phyloP scores from a whole-genome alignment of 1,140 invertebrate species.

The Druon quercuslanigerum region DNA sequence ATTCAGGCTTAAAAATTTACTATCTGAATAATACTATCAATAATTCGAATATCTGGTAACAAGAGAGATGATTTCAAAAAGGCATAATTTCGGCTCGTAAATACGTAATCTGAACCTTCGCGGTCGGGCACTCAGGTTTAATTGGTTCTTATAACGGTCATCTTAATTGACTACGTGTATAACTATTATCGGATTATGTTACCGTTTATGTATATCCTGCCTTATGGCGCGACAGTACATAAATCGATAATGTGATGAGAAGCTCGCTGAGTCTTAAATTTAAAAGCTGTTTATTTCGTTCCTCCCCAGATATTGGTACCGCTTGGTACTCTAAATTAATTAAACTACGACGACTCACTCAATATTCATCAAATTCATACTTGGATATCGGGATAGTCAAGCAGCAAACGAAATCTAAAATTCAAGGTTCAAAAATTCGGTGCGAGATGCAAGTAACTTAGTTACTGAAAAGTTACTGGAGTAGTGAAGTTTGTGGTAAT shows the following conservation, averaged over 20 bases:
- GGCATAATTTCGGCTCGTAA: slow-evolving; percentile 60
- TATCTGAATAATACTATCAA: slow-evolving; percentile 4
- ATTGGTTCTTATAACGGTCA: slow-evolving; percentile 59
- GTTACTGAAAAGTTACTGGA: too few relatives aligned
- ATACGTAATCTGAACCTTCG: slow-evolving; percentile 58
- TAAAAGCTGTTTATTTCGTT: background rate
- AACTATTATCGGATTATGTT: slow-evolving; percentile 61
- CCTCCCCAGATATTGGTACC: background rate
- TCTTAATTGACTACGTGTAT: slow-evolving; percentile 58
- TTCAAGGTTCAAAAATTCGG: too few relatives aligned
- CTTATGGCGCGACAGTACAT: slow-evolving; percentile 39
- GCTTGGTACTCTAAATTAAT: too few relatives aligned
- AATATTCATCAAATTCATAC: too few relatives aligned
- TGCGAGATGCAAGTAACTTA: too few relatives aligned
- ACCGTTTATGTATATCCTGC: slow-evolving; percentile 57
- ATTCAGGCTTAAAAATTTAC: too few relatives aligned
- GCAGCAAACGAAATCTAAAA: too few relatives aligned
- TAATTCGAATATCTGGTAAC: slow-evolving; percentile 43
- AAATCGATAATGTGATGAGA: slow-evolving; percentile 14
- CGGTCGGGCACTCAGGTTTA: slow-evolving; percentile 55
- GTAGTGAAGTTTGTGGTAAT: too few relatives aligned
- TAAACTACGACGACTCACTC: too few relatives aligned
- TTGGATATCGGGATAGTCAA: too few relatives aligned
- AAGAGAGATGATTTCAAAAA: slow-evolving; percentile 40
- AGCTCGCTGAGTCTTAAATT: background rate